A percentile compares a stretch with the other conserved stretches of the same genome.
These are phyloP conservation scores for Jacana jacana DNA, from an alignment of 2,113 vertebrate species.

Conservation along the genomic window DNA sequence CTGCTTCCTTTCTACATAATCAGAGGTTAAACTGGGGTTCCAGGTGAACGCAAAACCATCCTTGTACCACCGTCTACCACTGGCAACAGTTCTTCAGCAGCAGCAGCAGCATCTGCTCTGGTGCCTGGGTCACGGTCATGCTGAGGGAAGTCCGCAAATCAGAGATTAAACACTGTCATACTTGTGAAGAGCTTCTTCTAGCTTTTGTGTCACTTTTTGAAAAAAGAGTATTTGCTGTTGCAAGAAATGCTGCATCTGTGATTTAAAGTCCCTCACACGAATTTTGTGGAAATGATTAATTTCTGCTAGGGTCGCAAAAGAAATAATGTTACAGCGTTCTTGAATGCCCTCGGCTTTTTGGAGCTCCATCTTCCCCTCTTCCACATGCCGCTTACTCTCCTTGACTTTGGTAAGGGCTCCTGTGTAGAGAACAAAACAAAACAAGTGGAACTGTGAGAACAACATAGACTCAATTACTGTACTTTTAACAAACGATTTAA, in stretches of 20 bases:
- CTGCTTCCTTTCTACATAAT: constrained; percentile 71
- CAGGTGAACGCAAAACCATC: constrained; percentile 64
- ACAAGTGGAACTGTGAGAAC: neutral
- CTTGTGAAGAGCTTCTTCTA: constrained; percentile 94
- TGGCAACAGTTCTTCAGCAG: constrained; percentile 65
- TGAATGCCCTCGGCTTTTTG: constrained; percentile 90
- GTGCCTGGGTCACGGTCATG: neutral
- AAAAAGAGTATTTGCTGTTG: constrained; percentile 96
- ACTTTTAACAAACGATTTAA: neutral
- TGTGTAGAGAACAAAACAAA: constrained; percentile 62
- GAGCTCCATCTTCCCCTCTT: constrained; percentile 97
- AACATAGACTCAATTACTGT: neutral
- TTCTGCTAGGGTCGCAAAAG: constrained; percentile 95
- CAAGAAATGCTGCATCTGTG: constrained; percentile 96
- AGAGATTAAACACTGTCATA: constrained; percentile 87
- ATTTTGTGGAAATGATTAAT: constrained; percentile 98
- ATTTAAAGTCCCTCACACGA: constrained; percentile 93
- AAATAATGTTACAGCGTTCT: constrained; percentile 98
- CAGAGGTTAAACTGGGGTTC: constrained; percentile 23
- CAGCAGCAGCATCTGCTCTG: constrained; percentile 47
- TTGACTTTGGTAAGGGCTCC: constrained; percentile 97
- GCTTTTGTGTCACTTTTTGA: constrained; percentile 93
- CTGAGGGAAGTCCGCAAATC: constrained; percentile 5
- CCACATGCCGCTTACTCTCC: constrained; percentile 93
- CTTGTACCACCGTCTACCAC: constrained; percentile 63